Conservation (phyloP, 2,888 invertebrate genomes). For the Eupithecia vulgata region DNA sequence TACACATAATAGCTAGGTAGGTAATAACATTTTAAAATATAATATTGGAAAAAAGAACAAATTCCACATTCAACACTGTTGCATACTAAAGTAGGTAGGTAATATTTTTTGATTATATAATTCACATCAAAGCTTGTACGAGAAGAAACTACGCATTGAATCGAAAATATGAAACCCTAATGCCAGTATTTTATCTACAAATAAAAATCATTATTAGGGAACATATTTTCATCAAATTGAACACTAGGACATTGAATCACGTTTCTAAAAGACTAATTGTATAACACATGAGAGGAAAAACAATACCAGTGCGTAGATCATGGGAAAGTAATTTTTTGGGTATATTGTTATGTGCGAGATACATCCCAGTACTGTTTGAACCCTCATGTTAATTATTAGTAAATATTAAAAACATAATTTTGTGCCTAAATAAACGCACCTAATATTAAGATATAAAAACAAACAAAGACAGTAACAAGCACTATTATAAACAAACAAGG, state of each 20-base stretch:
- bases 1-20: conserved; percentile 66
- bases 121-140: conserved; percentile 43
- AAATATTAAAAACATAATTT: conserved; percentile 50
- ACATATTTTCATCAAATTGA: conserved; percentile 62
- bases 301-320: conserved; percentile 15
- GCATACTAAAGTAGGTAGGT: not conserved
- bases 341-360: not conserved
- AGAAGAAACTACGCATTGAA: conserved; percentile 49
- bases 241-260: conserved; percentile 50
- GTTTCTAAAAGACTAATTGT: conserved; percentile 45
- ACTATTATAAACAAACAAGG: conserved; percentile 45
- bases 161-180: conserved; percentile 70
- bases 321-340: not conserved
- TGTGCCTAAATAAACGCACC: conserved; percentile 60
- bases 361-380: conserved; percentile 18
- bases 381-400: conserved; percentile 12
- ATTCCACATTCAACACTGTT: conserved; percentile 43
- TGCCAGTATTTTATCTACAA: conserved; percentile 75
- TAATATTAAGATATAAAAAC: conserved; percentile 52
- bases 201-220: conserved; percentile 80
- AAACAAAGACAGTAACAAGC: conserved; percentile 60
- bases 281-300: conserved; percentile 44
- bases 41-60: conserved; percentile 65
- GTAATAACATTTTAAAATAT: conserved; percentile 60
- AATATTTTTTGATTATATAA: conserved; percentile 22